phyloP scores from a whole-genome alignment of 2,113 vertebrate species.

The Nycticryphes semicollaris region DNA sequence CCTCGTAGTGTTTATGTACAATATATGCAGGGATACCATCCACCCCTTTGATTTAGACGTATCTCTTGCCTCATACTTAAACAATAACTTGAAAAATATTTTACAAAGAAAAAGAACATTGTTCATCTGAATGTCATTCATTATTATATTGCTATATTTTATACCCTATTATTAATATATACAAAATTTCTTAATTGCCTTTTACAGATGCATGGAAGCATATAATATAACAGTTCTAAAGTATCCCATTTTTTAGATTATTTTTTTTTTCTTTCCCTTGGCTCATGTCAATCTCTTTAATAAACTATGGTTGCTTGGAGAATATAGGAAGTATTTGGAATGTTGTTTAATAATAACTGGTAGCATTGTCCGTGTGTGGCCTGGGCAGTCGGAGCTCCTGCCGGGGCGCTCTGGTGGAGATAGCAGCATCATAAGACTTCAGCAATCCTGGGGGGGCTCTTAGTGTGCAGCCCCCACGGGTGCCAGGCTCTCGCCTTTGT shows the following conservation, averaged over 20 bases:
- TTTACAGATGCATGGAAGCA: constrained; percentile 79
- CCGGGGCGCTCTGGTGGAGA: constrained; percentile 78
- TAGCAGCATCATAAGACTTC: constrained; percentile 90
- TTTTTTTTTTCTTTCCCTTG: constrained; percentile 15
- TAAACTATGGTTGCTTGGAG: constrained; percentile 73
- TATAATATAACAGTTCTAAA: constrained; percentile 67
- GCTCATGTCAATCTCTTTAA: constrained; percentile 72
- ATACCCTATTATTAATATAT: constrained; percentile 81
- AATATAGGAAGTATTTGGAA: constrained; percentile 78
- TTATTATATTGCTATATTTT: constrained; percentile 78
- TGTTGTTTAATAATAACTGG: constrained; percentile 75
- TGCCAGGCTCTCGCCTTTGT: constrained; percentile 79
- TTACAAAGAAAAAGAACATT: constrained; percentile 73
- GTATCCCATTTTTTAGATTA: constrained; percentile 75
- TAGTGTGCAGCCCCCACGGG: constrained; percentile 80
- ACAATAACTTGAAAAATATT: constrained; percentile 74
- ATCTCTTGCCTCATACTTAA: constrained; percentile 73
- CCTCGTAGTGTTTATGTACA: constrained; percentile 56
- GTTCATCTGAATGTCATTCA: constrained; percentile 74
- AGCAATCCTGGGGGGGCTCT: constrained; percentile 66
- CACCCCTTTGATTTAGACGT: constrained; percentile 63
- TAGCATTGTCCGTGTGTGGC: constrained; percentile 68
- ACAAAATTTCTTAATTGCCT: constrained; percentile 78
- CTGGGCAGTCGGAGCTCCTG: constrained; percentile 66
- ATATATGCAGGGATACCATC: constrained; percentile 70